Base-by-base conservation (phyloP, 2,113 vertebrate species). In the Empidonax traillii region DNA sequence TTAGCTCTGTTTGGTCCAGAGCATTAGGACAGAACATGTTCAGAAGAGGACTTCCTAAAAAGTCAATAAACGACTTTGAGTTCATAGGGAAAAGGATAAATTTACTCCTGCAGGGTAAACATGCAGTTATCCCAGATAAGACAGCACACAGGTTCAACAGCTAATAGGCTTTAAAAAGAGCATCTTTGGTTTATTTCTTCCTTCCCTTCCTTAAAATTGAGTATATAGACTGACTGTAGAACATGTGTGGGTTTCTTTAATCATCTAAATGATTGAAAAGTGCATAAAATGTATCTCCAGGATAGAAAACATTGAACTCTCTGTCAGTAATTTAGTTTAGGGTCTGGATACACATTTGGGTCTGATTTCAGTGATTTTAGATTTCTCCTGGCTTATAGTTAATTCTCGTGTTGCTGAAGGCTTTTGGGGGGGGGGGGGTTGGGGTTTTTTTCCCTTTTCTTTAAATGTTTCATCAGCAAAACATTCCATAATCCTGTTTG, bases 371-470 rank as follows among this genome's bases (percentile, higher is more conserved):
- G 31, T 80, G 49, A 51, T 73, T 68, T 65, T 73, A 17, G 16
- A 14, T 31, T 72, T 67, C 58, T 56, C 21, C 7, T 85, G 28
- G 5, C 16, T 83, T 67, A 17, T 39, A 66, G 62, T 63, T 68
- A 59, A 27, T 66, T 85, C 23, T 51, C 3, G 18, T 11, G 13
- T 72, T 75, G 19, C 35, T 72, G 13, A 88, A 72, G 44, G 23
- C 4, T 14, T 73, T 85, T 41, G 4, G 44, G 3, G 12, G 1
- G 58, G 10, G 3, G 12, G 1, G 58, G 10, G 37, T 62, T 19
- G 2, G 6, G 2, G 1, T 33, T 69, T 23, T 87, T 74, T 4
- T 3, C 3, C 8, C 15, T 2, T 53, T 49, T 65, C 23, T n/a
- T 49, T 46, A 78, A 65, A 59, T 18, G 5, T 51, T 72, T 79